These are phyloP conservation scores for Eurystomus gularis DNA, from an alignment of 2,113 vertebrate species.

Conservation along the genomic window DNA sequence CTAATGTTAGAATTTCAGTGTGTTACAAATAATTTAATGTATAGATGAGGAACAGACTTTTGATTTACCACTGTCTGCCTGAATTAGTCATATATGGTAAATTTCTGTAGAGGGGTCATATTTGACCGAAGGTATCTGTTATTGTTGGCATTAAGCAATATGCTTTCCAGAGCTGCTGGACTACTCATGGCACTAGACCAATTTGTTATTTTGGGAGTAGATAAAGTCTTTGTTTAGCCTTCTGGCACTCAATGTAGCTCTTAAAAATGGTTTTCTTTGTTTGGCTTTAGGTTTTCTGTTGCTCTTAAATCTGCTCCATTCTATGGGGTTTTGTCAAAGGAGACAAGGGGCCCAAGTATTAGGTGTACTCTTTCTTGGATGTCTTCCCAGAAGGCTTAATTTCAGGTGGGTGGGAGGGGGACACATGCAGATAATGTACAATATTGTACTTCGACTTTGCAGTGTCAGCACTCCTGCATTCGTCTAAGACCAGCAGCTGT, in stretches of 20 bases:
- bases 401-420: neutral
- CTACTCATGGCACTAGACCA: constrained; percentile 22
- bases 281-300: constrained; percentile 55
- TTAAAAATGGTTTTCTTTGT: constrained; percentile 62
- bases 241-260: constrained; percentile 41
- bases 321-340: constrained; percentile 22
- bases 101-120: neutral
- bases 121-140: constrained; percentile 47
- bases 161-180: constrained; percentile 32
- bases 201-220: constrained; percentile 48
- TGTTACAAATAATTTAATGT: constrained; percentile 20
- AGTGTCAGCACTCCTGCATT: constrained; percentile 22
- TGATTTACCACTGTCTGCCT: constrained; percentile 25
- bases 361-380: constrained; percentile 49
- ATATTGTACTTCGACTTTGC: neutral
- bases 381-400: constrained; percentile 43
- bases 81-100: constrained; percentile 39
- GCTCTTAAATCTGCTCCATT: constrained; percentile 17
- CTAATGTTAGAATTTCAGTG: constrained; percentile 11
- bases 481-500: neutral
- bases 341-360: constrained; percentile 12
- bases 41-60: constrained; percentile 16
- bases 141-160: constrained; percentile 50
- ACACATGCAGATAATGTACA: neutral
- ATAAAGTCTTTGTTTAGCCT: constrained; percentile 62